Conservation (phyloP, 2,888 invertebrate genomes). For the Trissoscelio sp. region DNA sequence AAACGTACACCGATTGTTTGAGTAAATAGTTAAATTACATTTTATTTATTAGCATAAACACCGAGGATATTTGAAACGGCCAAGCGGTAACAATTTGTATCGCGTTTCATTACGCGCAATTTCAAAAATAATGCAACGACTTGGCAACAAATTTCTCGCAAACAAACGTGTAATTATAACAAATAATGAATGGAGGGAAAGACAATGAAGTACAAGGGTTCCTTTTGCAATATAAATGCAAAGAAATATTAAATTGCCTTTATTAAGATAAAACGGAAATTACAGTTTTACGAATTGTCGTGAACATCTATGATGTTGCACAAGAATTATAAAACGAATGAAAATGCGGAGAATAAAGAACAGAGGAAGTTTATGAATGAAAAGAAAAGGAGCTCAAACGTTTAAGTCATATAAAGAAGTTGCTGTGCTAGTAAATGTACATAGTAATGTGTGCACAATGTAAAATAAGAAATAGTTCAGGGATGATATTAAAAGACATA, state of each 20-base stretch:
- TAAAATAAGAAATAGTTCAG: slow-evolving; percentile 27
- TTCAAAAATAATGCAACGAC: neutral
- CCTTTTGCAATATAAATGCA: neutral
- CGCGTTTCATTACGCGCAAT: neutral
- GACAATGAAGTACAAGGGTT: slow-evolving; percentile 16
- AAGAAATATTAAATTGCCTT: slow-evolving; percentile 42
- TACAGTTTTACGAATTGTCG: slow-evolving; percentile 35
- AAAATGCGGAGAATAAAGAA: slow-evolving; percentile 37
- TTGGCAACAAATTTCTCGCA: neutral
- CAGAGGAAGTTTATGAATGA: slow-evolving; percentile 41
- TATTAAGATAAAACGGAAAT: slow-evolving; percentile 47
- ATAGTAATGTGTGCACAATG: slow-evolving; percentile 6
- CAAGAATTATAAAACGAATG: slow-evolving; percentile 43
- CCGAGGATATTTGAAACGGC: too few relatives aligned
- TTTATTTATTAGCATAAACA: neutral
- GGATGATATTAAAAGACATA: slow-evolving; percentile 30
- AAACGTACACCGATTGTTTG: slow-evolving; percentile 4
- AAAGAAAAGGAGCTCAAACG: slow-evolving; percentile 41
- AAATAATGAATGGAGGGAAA: slow-evolving; percentile 13
- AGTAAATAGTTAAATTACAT: neutral
- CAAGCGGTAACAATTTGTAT: too few relatives aligned
- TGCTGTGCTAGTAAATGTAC: slow-evolving; percentile 1
- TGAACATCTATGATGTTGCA: slow-evolving; percentile 10
- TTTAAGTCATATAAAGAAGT: slow-evolving; percentile 40
- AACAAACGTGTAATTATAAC: slow-evolving; percentile 12